A percentile compares a stretch with the other conserved stretches of the same genome.
Evolutionary conservation across 2,113 vertebrate genomes (phyloP).

Genomic region (Etia nguti): DNA sequence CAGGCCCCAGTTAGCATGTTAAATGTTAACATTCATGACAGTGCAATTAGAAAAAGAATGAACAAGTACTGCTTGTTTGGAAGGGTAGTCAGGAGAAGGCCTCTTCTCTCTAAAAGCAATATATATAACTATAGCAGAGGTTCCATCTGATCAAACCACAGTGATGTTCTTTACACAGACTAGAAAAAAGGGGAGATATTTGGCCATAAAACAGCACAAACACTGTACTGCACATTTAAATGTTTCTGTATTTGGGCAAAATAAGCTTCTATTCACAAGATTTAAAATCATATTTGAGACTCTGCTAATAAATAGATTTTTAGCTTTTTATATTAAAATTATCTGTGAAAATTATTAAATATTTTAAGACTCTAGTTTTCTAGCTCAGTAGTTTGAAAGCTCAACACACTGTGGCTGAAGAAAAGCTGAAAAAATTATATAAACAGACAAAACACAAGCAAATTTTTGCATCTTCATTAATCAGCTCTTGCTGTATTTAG

Average conservation of each 20-base stretch:
- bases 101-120: rapidly evolving
- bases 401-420: not conserved
- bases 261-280: not conserved
- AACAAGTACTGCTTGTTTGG: not conserved
- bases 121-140: not conserved
- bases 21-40: not conserved
- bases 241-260: not conserved
- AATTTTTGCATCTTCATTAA: not conserved
- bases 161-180: not conserved
- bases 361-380: not conserved
- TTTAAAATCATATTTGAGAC: not conserved
- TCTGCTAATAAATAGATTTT: not conserved
- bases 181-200: not conserved
- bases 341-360: not conserved
- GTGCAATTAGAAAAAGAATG: not conserved
- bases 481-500: not conserved
- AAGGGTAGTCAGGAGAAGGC: not conserved
- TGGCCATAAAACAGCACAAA: not conserved
- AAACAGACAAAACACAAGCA: not conserved
- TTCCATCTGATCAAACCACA: not conserved
- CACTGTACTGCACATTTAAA: not conserved
- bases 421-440: not conserved
- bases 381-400: not conserved
- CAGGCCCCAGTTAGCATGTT: not conserved
- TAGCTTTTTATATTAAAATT: rapidly evolving